phyloP scores from a whole-genome alignment of 2,888 invertebrate genomes.

The Lobophora halterata region DNA sequence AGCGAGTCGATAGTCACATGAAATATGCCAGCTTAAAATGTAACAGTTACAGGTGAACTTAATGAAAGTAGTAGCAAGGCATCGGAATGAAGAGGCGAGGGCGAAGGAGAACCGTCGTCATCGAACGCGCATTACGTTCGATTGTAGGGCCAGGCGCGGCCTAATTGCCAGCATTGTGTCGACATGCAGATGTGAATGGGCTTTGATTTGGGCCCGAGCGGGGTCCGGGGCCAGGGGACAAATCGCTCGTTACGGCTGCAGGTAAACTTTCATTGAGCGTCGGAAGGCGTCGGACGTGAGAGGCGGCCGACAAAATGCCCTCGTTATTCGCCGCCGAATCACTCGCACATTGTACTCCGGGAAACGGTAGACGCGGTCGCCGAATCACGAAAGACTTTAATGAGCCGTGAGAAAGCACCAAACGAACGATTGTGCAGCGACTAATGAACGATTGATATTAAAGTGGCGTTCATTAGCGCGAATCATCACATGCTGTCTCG shows the following conservation, averaged over 20 bases:
- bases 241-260: slow-evolving; percentile 81
- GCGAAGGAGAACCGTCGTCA: slow-evolving; percentile 45
- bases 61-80: slow-evolving; percentile 3
- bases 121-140: slow-evolving; percentile 77
- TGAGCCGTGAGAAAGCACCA: slow-evolving; percentile 78
- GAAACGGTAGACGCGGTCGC: slow-evolving; percentile 80
- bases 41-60: not conserved
- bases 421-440: slow-evolving; percentile 75
- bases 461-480: slow-evolving; percentile 64
- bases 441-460: slow-evolving; percentile 76
- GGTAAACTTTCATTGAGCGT: slow-evolving; percentile 82
- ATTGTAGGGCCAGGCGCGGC: slow-evolving; percentile 75
- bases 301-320: slow-evolving; percentile 80
- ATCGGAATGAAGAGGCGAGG: slow-evolving; percentile 30
- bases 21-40: too few species aligned
- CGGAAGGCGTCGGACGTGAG: slow-evolving; percentile 81
- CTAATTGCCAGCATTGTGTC: slow-evolving; percentile 82
- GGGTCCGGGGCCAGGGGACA: slow-evolving; percentile 75
- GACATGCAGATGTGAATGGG: slow-evolving; percentile 82
- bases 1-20: too few species aligned
- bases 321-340: slow-evolving; percentile 81
- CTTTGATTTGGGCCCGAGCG: slow-evolving; percentile 77
- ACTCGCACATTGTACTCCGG: slow-evolving; percentile 79
- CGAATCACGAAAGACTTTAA: slow-evolving; percentile 79
- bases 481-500: slow-evolving; percentile 45